These are phyloP conservation scores for Colinus virginianus DNA, from an alignment of 2,113 vertebrate species.

Conservation along the genomic window DNA sequence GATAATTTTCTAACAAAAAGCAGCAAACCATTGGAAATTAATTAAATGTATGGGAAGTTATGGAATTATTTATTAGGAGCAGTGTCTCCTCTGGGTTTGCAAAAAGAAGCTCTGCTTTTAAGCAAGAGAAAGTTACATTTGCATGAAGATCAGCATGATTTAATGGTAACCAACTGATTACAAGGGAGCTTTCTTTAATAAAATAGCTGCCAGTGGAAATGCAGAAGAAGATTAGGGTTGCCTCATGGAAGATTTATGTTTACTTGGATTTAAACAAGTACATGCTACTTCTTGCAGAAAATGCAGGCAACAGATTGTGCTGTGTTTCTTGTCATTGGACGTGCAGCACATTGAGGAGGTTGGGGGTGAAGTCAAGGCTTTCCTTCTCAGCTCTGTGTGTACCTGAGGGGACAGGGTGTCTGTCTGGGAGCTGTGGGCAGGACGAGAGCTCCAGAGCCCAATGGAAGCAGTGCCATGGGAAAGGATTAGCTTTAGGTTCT, in stretches of 20 bases:
- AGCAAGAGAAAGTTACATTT: neutral
- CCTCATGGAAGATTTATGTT: neutral
- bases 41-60: neutral
- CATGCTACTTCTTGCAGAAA: neutral
- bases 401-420: too few relatives aligned
- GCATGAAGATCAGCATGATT: neutral
- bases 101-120: neutral
- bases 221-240: neutral
- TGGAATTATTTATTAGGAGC: neutral
- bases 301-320: neutral
- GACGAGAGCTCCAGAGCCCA: neutral
- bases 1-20: neutral
- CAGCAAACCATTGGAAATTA: neutral
- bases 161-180: neutral
- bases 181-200: neutral
- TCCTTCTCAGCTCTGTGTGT: neutral
- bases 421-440: neutral
- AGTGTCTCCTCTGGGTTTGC: neutral
- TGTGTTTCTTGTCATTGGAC: fast-evolving
- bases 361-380: neutral
- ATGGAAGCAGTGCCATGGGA: neutral
- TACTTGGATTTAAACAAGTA: neutral
- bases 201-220: neutral
- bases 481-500: neutral
- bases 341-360: neutral